Percentiles rank a stretch among this genome's conserved stretches.
Conservation (phyloP, 2,113 vertebrate genomes). For the Brachirus orientalis region DNA sequence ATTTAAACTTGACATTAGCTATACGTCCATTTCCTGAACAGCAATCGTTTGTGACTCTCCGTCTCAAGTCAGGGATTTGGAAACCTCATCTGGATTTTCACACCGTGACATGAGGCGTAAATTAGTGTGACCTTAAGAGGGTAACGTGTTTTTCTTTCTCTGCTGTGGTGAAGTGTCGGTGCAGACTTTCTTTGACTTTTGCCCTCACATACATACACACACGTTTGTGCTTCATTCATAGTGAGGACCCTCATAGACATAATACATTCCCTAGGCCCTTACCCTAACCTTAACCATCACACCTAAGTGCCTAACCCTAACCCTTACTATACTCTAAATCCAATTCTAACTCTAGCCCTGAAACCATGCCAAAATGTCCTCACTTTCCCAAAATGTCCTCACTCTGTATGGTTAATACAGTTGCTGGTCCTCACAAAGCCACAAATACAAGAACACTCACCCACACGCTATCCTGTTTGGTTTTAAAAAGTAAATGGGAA, state of each 20-base stretch:
- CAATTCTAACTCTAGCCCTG: no score
- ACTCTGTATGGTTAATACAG: no score
- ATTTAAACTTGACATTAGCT: conserved; percentile 39
- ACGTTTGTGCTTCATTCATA: no score
- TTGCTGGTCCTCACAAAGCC: no score
- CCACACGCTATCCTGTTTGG: neutral
- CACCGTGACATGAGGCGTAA: conserved; percentile 34
- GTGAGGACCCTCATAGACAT: no score
- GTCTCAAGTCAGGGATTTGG: conserved; percentile 5
- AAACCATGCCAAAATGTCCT: no score
- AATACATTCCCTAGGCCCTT: no score
- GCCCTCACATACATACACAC: neutral
- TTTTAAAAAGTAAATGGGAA: conserved; percentile 31
- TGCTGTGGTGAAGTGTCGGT: conserved; percentile 18
- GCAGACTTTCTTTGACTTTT: conserved; percentile 1
- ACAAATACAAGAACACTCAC: no score
- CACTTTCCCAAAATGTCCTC: no score
- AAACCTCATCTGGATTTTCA: conserved; percentile 44
- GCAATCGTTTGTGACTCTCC: conserved; percentile 6
- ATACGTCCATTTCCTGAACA: conserved; percentile 17
- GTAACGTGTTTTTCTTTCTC: conserved; percentile 24
- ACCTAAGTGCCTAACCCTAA: no score
- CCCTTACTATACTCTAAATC: no score
- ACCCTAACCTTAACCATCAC: no score
- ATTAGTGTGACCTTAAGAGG: conserved; percentile 16